These are phyloP conservation scores for Podiceps cristatus DNA, from an alignment of 2,113 vertebrate genomes.

Conservation along the genomic window DNA sequence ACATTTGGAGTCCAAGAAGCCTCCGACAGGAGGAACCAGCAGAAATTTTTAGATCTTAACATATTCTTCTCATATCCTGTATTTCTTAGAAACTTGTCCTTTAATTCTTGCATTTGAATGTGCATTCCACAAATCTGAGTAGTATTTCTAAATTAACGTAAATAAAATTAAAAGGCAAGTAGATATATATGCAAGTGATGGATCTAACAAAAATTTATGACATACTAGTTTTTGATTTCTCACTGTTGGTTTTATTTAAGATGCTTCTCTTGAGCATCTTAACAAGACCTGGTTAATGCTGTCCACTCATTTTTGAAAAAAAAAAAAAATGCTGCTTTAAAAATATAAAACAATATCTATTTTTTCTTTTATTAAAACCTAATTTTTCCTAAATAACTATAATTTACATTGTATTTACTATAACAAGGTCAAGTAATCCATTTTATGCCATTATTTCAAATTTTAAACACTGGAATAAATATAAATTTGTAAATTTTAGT, in stretches of 20 bases:
- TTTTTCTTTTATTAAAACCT: background rate
- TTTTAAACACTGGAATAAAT: background rate
- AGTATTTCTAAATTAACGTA: background rate
- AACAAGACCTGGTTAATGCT: background rate
- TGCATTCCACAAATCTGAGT: background rate
- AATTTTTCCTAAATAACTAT: background rate
- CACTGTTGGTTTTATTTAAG: background rate
- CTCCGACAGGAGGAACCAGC: background rate
- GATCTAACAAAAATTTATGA: background rate
- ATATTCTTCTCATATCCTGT: background rate
- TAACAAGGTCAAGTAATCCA: background rate
- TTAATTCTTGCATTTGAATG: background rate
- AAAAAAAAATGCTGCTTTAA: background rate
- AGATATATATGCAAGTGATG: background rate
- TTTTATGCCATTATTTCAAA: background rate
- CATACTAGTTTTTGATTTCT: background rate
- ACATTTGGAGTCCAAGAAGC: background rate
- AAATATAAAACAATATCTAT: background rate
- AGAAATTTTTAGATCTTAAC: background rate
- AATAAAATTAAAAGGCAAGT: background rate
- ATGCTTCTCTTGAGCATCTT: background rate
- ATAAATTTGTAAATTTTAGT: background rate
- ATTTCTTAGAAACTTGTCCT: background rate
- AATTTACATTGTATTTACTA: background rate
- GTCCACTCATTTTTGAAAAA: background rate